These are phyloP conservation scores for Hyles lineata DNA, from an alignment of 2,888 invertebrate species.

Conservation along the genomic window DNA sequence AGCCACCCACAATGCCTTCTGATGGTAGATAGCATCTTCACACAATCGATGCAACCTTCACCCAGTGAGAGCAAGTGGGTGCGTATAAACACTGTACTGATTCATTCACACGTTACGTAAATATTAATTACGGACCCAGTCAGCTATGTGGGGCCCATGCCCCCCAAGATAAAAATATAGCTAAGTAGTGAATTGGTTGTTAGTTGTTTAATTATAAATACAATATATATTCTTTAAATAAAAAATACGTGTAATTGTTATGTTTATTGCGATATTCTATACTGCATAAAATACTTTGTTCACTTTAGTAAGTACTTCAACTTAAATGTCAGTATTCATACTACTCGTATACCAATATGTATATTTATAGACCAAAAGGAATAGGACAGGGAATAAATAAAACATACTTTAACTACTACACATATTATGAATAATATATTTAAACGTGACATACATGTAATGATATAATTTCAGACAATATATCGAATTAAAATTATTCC, in stretches of 20 bases:
- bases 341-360: not conserved
- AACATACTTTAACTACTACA: conserved; percentile 65
- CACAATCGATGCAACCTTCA: conserved; percentile 16
- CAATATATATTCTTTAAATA: no score
- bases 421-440: conserved; percentile 67
- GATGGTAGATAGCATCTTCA: not conserved
- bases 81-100: not conserved
- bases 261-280: no score
- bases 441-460: conserved; percentile 64
- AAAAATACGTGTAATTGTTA: no score
- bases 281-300: no score
- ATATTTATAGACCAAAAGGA: not conserved
- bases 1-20: not conserved
- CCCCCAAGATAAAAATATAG: not conserved
- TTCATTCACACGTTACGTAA: not conserved
- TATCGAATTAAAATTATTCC: conserved; percentile 45
- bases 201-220: no score
- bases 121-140: not conserved
- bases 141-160: not conserved
- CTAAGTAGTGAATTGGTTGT: no score
- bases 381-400: conserved; percentile 49
- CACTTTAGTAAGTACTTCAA: not conserved
- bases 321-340: not conserved
- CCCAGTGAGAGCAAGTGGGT: conserved; percentile 15
- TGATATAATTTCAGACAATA: conserved; percentile 59